Evolutionary conservation across 2,888 invertebrate species (phyloP).

Genomic region (Troglohyphantes excavatus): DNA sequence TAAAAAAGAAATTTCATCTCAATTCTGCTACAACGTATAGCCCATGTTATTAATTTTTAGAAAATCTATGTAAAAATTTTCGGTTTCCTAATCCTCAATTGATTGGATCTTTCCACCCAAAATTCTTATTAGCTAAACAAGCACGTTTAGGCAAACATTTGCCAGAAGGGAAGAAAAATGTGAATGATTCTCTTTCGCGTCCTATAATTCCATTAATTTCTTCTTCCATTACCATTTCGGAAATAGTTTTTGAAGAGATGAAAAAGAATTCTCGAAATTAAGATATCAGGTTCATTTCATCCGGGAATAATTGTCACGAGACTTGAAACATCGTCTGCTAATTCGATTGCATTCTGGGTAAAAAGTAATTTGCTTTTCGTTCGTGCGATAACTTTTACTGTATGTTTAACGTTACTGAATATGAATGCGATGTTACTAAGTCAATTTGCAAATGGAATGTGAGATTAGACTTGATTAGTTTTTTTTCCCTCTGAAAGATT

Average conservation of each 20-base stretch:
- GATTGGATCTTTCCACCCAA: background rate
- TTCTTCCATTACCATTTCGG: slow-evolving; percentile 3
- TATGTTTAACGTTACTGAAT: no score
- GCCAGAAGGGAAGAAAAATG: background rate
- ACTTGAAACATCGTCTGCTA: background rate
- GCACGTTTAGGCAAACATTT: background rate
- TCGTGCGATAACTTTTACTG: background rate
- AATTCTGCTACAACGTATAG: background rate
- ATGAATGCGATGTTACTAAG: no score
- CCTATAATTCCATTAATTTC: background rate
- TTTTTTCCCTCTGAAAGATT: no score
- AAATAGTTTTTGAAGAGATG: background rate
- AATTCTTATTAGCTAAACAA: slow-evolving; percentile 1
- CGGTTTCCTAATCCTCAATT: background rate
- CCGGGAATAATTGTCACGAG: background rate
- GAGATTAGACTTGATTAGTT: background rate
- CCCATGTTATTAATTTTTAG: background rate
- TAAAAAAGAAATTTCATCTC: background rate
- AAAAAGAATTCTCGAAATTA: background rate
- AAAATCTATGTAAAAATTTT: background rate
- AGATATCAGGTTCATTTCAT: background rate
- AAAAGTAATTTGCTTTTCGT: background rate
- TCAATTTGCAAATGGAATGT: background rate
- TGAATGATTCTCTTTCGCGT: background rate
- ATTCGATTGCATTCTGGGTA: background rate